These are phyloP conservation scores for Aurelia sp. DNA, from an alignment of 30 jellyfish, hydroid and myxozoan species.

Conservation along the genomic window DNA sequence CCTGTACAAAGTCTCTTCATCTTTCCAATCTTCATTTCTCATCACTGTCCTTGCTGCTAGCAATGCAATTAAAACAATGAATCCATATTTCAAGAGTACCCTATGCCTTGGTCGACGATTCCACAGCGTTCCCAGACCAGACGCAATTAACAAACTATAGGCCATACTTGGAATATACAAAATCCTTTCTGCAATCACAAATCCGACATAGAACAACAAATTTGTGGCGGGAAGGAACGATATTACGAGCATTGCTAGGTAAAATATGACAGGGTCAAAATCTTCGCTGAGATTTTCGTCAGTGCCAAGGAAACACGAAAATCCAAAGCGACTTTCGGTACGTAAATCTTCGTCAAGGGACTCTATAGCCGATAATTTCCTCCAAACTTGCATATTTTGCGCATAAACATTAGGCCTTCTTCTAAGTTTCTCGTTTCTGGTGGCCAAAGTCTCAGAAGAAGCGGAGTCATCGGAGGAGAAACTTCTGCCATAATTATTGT, in stretches of 20 bases:
- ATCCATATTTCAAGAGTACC: background rate
- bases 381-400: background rate
- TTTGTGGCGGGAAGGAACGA: slow-evolving; percentile 89
- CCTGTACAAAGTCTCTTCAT: slow-evolving; percentile 93
- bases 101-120: slow-evolving; percentile 3
- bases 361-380: no score
- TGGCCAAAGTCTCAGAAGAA: no score
- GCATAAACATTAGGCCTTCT: background rate
- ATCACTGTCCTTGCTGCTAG: slow-evolving; percentile 60
- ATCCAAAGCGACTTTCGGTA: background rate
- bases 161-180: slow-evolving; percentile 91
- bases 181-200: slow-evolving; percentile 90
- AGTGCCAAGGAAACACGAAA: background rate
- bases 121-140: slow-evolving; percentile 54
- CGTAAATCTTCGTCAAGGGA: no score
- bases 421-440: no score
- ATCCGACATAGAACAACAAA: slow-evolving; percentile 88
- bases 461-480: no score
- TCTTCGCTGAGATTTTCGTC: background rate
- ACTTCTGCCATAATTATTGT: no score
- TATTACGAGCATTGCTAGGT: slow-evolving; percentile 49
- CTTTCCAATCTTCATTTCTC: slow-evolving; percentile 86
- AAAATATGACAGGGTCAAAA: slow-evolving; percentile 38
- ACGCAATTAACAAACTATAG: slow-evolving; percentile 66
- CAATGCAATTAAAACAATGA: slow-evolving; percentile 14